Conservation (phyloP, 1,140 invertebrate species). For the Andricus grossulariae region DNA sequence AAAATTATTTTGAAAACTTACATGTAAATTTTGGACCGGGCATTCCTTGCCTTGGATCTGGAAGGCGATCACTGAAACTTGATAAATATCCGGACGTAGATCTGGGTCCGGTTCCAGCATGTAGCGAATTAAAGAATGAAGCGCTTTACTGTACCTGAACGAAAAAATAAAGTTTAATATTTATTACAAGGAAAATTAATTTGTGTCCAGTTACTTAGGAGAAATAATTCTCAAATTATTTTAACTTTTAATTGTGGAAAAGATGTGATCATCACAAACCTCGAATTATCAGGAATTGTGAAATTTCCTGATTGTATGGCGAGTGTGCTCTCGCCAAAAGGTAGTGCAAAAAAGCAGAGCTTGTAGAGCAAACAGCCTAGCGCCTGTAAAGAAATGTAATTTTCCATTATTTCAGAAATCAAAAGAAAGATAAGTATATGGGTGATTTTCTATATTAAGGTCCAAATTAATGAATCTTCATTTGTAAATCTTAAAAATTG, state of each 20-base stretch:
- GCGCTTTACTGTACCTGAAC: constrained; percentile 69
- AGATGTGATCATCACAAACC: constrained; percentile 75
- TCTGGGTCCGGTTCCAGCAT: constrained; percentile 91
- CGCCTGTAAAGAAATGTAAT: constrained; percentile 78
- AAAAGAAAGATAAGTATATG: not conserved
- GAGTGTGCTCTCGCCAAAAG: constrained; percentile 94
- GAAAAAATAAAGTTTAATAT: constrained; percentile 40
- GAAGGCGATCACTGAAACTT: constrained; percentile 89
- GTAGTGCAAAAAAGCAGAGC: constrained; percentile 93
- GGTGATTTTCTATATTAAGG: too few relatives aligned
- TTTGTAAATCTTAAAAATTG: too few relatives aligned
- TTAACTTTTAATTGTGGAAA: constrained; percentile 54
- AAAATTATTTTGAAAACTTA: constrained; percentile 70
- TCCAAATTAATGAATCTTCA: too few relatives aligned
- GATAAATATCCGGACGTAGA: constrained; percentile 91
- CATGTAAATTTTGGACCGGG: constrained; percentile 89
- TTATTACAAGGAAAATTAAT: constrained; percentile 34
- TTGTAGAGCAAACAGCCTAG: constrained; percentile 94
- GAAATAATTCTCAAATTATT: not conserved
- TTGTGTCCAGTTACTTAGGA: not conserved
- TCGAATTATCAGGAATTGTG: constrained; percentile 89
- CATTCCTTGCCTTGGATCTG: constrained; percentile 84
- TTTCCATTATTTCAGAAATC: constrained; percentile 32
- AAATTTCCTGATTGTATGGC: constrained; percentile 96
- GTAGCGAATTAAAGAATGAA: constrained; percentile 80